Conservation (phyloP, 2,888 invertebrate species). For the Crematogaster levior region DNA sequence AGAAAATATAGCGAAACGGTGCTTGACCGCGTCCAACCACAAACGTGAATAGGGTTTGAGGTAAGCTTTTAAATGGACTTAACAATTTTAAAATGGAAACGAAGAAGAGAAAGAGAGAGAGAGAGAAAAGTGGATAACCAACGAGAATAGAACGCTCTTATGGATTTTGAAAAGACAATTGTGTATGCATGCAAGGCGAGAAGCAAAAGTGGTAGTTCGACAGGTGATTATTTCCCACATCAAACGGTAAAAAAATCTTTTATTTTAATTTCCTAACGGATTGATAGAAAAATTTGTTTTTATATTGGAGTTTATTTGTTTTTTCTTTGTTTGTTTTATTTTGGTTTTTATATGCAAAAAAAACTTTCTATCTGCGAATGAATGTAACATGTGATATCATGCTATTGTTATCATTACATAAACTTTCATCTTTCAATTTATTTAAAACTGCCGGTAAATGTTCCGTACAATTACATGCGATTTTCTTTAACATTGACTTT, state of each 20-base stretch:
- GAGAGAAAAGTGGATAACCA: background rate
- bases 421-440: background rate
- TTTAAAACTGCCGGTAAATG: background rate
- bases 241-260: background rate
- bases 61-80: constrained; percentile 33
- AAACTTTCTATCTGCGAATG: background rate
- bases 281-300: background rate
- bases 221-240: constrained; percentile 7
- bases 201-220: background rate
- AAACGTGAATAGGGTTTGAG: background rate
- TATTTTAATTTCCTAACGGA: background rate
- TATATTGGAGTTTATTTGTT: background rate
- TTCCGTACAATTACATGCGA: background rate
- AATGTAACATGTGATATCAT: background rate
- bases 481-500: constrained; percentile 24
- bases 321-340: background rate
- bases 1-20: constrained; percentile 35
- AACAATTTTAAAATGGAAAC: constrained; percentile 27
- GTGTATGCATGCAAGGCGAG: background rate
- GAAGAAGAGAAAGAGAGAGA: background rate
- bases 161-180: constrained; percentile 13
- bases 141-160: background rate
- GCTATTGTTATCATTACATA: background rate
- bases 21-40: constrained; percentile 11
- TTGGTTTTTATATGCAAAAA: background rate